Evolutionary conservation across 2,888 invertebrate genomes (phyloP), one percentile per base, ranked within the genome.

Genomic region (Leucozona laternaria): DNA sequence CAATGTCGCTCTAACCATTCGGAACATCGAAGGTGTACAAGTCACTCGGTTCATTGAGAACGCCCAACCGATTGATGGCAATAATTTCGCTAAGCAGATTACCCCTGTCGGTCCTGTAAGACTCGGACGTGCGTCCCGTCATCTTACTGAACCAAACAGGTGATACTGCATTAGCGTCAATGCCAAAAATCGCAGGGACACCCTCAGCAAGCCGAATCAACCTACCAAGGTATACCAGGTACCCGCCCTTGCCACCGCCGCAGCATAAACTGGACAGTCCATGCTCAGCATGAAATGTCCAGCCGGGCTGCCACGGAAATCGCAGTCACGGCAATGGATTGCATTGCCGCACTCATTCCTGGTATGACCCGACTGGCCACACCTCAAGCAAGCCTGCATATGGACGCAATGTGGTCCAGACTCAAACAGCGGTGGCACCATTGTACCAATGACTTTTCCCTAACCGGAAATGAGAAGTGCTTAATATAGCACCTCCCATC

Each of bases 61-160:
- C 79, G 2, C 48, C 60, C 22, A 68, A 64, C 15, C 57, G 17
- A 8, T 73, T 48, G 2, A 7, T 68, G 0, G 28, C 25, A 1
- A 72, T 45, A 53, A 79, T 71, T 31, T 77, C 78, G 22, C 48
- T 15, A 2, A 83, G 55, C 75, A 48, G 45, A 31, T 57, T 25
- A 13, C 11, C 15, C 53, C 37, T 7, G 31, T 15, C 34, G 25
- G 25, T 15, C 2, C 7, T 25, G 25, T 25, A 25, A 37, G 37
- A 13, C 5, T 11, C 22, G 13, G 22, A 53, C 25, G 15, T 53
- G 0, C 13, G 15, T 28, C 17, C 20, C 1, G 55, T 6, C 3
- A 45, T 13, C 25, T 88, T 68, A 25, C 82, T 80, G 58, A 71
- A 68, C 82, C 80, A 82, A 70, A 78, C 60, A 40, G 75, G 68